phyloP scores from a whole-genome alignment of 53 echinoderm and acorn worm species.

The Zoroaster sp. region DNA sequence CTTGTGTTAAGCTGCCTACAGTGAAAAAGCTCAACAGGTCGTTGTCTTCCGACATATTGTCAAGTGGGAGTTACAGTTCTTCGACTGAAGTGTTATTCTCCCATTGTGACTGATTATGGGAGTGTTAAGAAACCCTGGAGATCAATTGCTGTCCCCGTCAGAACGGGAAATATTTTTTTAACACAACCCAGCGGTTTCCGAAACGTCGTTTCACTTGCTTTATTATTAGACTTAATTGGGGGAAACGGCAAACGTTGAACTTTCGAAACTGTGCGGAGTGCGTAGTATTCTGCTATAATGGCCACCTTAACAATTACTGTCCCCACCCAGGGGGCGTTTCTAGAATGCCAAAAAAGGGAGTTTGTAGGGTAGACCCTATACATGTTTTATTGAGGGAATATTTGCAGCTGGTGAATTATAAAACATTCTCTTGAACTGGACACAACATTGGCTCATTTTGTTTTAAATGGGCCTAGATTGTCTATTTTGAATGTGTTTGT shows the following conservation, averaged over 20 bases:
- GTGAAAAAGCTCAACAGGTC: not conserved
- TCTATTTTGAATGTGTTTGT: too few relatives aligned
- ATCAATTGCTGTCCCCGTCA: not conserved
- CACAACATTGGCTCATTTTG: too few relatives aligned
- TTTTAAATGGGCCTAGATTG: too few relatives aligned
- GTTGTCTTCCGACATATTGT: not conserved
- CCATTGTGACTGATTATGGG: not conserved
- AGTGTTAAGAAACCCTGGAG: not conserved
- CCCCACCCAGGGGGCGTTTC: too few relatives aligned
- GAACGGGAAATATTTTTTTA: not conserved
- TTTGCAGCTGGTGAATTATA: too few relatives aligned
- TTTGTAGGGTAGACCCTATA: too few relatives aligned
- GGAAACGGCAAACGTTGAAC: not conserved
- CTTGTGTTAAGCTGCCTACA: not conserved
- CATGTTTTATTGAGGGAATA: too few relatives aligned
- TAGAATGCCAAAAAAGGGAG: too few relatives aligned
- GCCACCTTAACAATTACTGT: too few relatives aligned
- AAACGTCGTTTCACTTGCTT: not conserved
- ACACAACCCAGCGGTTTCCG: not conserved
- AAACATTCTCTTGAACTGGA: too few relatives aligned
- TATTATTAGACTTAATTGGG: not conserved
- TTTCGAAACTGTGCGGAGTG: not conserved
- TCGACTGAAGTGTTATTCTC: not conserved
- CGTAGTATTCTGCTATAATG: too few relatives aligned
- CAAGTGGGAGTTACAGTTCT: not conserved